Percentiles rank a stretch among this genome's conserved stretches.
Evolutionary conservation across 2,113 vertebrate species (phyloP).

Genomic region (Oncorhynchus clarkii): DNA sequence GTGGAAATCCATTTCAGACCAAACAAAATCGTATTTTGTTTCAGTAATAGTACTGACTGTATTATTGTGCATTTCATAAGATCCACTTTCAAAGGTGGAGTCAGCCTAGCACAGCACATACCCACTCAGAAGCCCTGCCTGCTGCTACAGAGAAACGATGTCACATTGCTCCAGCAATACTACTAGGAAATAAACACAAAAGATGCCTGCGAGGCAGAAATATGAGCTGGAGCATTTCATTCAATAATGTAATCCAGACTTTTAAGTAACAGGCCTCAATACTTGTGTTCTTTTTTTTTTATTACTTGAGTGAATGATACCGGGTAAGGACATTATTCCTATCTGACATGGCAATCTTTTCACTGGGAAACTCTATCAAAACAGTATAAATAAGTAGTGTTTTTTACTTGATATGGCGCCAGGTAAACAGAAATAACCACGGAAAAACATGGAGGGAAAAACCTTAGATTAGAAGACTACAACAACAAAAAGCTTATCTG

Average conservation of each 20-base stretch:
- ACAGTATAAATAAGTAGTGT: constrained; percentile 32
- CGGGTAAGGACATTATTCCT: constrained; percentile 42
- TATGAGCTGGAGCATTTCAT: constrained; percentile 70
- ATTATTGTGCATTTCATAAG: constrained; percentile 76
- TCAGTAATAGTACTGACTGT: constrained; percentile 72
- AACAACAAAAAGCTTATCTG: neutral
- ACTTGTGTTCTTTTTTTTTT: constrained; percentile 57
- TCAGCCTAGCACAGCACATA: constrained; percentile 57
- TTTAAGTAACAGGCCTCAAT: constrained; percentile 71
- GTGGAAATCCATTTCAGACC: constrained; percentile 77
- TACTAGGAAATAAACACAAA: constrained; percentile 67
- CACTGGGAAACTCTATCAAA: constrained; percentile 38
- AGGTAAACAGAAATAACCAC: no score
- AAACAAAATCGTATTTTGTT: constrained; percentile 79
- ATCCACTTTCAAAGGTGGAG: constrained; percentile 69
- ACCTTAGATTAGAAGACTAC: neutral
- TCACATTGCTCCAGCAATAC: constrained; percentile 51
- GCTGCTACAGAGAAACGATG: constrained; percentile 60
- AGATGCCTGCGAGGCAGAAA: constrained; percentile 67
- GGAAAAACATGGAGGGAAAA: no score
- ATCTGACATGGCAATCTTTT: constrained; percentile 60
- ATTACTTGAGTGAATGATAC: constrained; percentile 64
- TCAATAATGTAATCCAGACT: constrained; percentile 76
- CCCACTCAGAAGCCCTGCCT: constrained; percentile 52
- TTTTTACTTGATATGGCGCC: constrained; percentile 38